Conservation (phyloP, 2,888 invertebrate species). For the Thecophora atra region DNA sequence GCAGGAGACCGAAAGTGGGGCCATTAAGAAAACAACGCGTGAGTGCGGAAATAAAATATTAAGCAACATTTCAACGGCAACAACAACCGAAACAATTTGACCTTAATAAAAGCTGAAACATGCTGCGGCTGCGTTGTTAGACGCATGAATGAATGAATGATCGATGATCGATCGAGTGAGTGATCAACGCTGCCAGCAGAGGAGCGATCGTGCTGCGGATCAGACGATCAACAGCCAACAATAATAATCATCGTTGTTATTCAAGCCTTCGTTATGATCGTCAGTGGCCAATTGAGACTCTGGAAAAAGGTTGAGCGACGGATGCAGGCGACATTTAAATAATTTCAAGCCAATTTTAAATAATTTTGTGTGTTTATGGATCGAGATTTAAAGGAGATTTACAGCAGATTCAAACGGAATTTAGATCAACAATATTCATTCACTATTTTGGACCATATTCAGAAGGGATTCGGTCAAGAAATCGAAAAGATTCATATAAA, state of each 20-base stretch:
- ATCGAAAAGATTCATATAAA: too few relatives aligned
- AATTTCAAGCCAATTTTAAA: too few relatives aligned
- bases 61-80: conserved; percentile 43
- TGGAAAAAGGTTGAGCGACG: too few relatives aligned
- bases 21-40: neutral
- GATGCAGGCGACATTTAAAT: too few relatives aligned
- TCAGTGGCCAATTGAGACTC: too few relatives aligned
- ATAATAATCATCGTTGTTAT: neutral
- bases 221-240: conserved; percentile 3
- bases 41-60: conserved; percentile 62
- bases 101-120: neutral
- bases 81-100: conserved; percentile 7
- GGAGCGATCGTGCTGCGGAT: neutral
- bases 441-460: too few relatives aligned
- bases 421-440: too few relatives aligned
- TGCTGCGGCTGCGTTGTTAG: neutral
- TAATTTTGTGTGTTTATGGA: too few relatives aligned
- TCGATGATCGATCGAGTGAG: conserved; percentile 12
- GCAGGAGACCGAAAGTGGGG: neutral
- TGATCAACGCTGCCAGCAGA: neutral
- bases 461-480: too few relatives aligned
- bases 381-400: too few relatives aligned
- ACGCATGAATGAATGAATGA: conserved; percentile 14
- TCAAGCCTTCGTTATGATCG: conserved; percentile 14
- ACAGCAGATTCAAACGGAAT: too few relatives aligned